Evolutionary conservation across 1,140 invertebrate genomes (phyloP).

Genomic region (Goniozus legneri): DNA sequence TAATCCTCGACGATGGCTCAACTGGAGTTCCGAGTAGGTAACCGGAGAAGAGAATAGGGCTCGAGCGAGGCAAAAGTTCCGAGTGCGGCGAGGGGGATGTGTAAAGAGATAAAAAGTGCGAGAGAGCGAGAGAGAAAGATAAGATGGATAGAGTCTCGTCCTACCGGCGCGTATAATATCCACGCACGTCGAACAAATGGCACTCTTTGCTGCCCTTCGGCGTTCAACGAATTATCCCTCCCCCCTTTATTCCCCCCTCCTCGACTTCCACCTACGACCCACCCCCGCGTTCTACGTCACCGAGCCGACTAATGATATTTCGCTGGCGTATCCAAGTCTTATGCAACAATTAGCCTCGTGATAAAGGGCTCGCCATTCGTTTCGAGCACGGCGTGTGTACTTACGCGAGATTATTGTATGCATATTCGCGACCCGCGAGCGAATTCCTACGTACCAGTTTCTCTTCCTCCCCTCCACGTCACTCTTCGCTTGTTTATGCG

Average conservation of each 20-base stretch:
- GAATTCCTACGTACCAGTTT: too few relatives aligned
- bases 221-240: constrained; percentile 26
- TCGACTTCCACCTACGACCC: not conserved
- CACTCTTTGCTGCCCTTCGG: constrained; percentile 25
- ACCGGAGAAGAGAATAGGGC: constrained; percentile 19
- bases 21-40: constrained; percentile 7
- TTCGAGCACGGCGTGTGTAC: too few relatives aligned
- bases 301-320: constrained; percentile 30
- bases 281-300: constrained; percentile 28
- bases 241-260: not conserved
- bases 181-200: constrained; percentile 28
- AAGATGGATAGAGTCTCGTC: constrained; percentile 30
- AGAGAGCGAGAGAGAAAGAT: constrained; percentile 12
- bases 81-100: too few relatives aligned
- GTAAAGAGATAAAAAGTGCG: too few relatives aligned
- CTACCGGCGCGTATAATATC: constrained; percentile 21
- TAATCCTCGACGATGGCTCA: too few relatives aligned
- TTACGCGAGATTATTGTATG: too few relatives aligned
- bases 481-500: too few relatives aligned
- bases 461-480: too few relatives aligned
- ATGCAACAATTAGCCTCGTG: not conserved
- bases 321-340: constrained; percentile 5
- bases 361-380: not conserved
- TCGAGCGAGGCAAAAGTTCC: too few relatives aligned
- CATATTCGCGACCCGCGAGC: too few relatives aligned